Evolutionary conservation across 1,140 invertebrate genomes (phyloP), one percentile per base, ranked within the genome.

Genomic region (Bombus balteatus): DNA sequence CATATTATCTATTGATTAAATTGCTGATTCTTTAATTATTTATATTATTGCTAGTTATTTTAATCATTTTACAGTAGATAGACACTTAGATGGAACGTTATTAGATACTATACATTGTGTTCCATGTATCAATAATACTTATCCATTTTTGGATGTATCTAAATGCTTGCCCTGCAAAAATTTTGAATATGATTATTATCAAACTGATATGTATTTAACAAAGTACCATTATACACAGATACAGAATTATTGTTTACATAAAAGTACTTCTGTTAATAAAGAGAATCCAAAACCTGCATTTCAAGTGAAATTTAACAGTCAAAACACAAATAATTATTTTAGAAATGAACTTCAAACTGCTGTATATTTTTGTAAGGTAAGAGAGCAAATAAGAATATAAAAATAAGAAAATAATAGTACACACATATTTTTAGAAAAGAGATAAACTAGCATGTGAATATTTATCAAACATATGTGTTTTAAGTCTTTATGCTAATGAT

Each of bases 381-480:
- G 83, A 78, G 76, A 62, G 72, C 70, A 74, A 68, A 43, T 59
- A 32, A 37, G 9, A 28, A 3, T 13, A 73, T 71, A 22, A 32
- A 28, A 73, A 37, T 41, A 15, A 53, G 4, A 53, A n/a, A 22
- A n/a, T 59, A 41, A 84, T 83, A 74, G 73, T 72, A 12, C 65
- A 37, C 66, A 37, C 71, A 79, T 88, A 92, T 91, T 95, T 95
- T 87, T 81, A 96, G 94, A 94, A 95, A 83, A 94, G 94, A 74
- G 95, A 96, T 90, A 92, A 85, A 72, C 95, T 94, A 37, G 96
- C 97, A 12, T 98, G 97, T 90, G 96, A 97, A 92, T 93, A 96
- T 77, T 92, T 98, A 59, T 96, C 96, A 5, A 98, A 98, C 94
- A 95, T 97, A 91, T 98, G 97, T 91, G 95, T 96, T 0, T 90